Base-by-base conservation (phyloP, 1,140 invertebrate genomes). In the Pseudomyrmex sp. region DNA sequence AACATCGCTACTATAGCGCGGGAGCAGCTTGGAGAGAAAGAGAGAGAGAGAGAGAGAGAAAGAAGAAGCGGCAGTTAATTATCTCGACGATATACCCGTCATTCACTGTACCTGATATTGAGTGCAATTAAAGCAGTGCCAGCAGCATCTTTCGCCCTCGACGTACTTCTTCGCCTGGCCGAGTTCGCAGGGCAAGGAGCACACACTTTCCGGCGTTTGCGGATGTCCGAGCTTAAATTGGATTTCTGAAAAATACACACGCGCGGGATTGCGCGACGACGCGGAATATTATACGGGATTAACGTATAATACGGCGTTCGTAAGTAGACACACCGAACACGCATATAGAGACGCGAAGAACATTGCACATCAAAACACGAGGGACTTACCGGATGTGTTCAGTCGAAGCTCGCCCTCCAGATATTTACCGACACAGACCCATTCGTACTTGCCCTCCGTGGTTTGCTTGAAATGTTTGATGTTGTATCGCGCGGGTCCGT, bases 41-140 rank as follows among this genome's bases (percentile, higher is more conserved):
- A 5, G 35, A 35, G 35, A 35, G 35, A 35, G 35, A 35, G 35
- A 35, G 5, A 35, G 5, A 35, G 35, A 7, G 35, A 35, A 35
- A 7, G 35, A 35, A 0, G 1, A 35, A 35, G 35, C 5, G 35
- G 9, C 35, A 13, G 0, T 68, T 59, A 61, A 50, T 61, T 59
- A 70, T 70, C 8, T 26, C 15, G 23, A 58, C 10, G 44, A 66
- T 61, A 52, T 15, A 35, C 35, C 35, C 35, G 52, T 15, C 26
- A 15, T 48, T 26, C 20, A 20, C 77, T 82, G 59, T 93, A 98
- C 97, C 96, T 98, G 97, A 94, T 98, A 98, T 91, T 97, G 97
- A 61, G 97, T 96, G 93, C 98, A 99, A 94, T 98, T 98, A 95
- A 98, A 97, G 94, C 98, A 99, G 89, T 98, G 98, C 98, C 98